phyloP scores from a whole-genome alignment of 2,113 vertebrate genomes.

The Tapirus terrestris region DNA sequence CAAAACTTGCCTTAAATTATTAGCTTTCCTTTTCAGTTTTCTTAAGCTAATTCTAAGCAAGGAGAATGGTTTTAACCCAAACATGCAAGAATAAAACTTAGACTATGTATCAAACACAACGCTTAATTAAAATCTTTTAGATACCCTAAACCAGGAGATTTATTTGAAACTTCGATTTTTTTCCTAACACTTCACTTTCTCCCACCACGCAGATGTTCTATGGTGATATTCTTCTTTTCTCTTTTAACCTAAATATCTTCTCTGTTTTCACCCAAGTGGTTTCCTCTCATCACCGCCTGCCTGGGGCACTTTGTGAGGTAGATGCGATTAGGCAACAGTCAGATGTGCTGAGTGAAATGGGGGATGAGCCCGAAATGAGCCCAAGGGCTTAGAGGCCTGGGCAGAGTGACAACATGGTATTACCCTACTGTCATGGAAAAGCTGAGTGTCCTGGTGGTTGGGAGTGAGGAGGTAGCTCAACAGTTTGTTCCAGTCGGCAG shows the following conservation, averaged over 20 bases:
- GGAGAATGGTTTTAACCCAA: neutral
- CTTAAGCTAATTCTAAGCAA: neutral
- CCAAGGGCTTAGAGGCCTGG: neutral
- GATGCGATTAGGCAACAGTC: slow-evolving; percentile 5
- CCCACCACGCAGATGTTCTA: neutral
- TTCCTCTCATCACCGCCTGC: neutral
- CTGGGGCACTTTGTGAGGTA: neutral
- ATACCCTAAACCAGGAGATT: neutral
- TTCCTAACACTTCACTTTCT: slow-evolving; percentile 6
- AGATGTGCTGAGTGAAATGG: neutral
- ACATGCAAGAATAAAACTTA: neutral
- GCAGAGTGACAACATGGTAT: neutral
- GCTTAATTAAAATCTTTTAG: neutral
- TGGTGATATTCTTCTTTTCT: neutral
- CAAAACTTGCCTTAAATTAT: neutral
- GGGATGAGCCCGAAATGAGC: neutral
- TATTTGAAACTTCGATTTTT: neutral
- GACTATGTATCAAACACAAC: neutral
- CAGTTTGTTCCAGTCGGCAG: neutral
- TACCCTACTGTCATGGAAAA: neutral
- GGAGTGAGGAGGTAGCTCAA: neutral
- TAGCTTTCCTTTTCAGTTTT: neutral
- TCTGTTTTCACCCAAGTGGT: slow-evolving; percentile 34
- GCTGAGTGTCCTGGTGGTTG: too few species aligned
- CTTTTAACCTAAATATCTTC: slow-evolving; percentile 3